Evolutionary conservation across 2,888 invertebrate genomes (phyloP).

Genomic region (Hetaerina titia): DNA sequence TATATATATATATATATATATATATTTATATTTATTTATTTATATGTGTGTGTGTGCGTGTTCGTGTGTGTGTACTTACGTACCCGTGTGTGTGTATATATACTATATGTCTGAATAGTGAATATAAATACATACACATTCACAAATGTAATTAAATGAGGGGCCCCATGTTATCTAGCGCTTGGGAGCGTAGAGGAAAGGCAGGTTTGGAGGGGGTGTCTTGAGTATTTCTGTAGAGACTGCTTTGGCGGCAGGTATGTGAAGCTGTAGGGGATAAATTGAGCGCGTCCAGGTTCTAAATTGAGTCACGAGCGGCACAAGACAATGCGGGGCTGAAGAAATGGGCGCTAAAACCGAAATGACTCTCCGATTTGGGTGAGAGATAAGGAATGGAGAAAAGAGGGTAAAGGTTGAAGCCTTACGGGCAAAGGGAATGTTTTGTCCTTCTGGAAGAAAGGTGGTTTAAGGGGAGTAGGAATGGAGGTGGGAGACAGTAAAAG

Average conservation of each 20-base stretch:
- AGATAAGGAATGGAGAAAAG: neutral
- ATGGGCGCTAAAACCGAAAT: slow-evolving; percentile 54
- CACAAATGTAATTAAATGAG: neutral
- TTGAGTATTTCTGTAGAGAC: neutral
- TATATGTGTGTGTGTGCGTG: neutral
- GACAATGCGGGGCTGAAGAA: slow-evolving; percentile 41
- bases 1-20: no score
- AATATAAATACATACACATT: no score
- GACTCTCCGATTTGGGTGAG: slow-evolving; percentile 13
- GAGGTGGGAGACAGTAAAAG: neutral
- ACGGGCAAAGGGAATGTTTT: slow-evolving; percentile 10
- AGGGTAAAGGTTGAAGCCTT: neutral
- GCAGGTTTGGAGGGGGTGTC: neutral
- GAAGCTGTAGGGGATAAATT: slow-evolving; percentile 28
- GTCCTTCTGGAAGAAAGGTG: neutral
- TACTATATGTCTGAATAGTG: no score
- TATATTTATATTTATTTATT: no score
- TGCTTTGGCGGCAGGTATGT: neutral
- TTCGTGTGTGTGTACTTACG: no score
- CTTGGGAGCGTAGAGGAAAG: neutral
- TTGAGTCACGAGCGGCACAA: slow-evolving; percentile 52
- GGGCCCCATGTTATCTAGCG: neutral
- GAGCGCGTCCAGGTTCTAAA: slow-evolving; percentile 41
- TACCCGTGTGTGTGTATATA: no score
- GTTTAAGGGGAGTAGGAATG: neutral